phyloP scores from a whole-genome alignment of 2,797 vertebrate species.

The Aplochiton taeniatus region DNA sequence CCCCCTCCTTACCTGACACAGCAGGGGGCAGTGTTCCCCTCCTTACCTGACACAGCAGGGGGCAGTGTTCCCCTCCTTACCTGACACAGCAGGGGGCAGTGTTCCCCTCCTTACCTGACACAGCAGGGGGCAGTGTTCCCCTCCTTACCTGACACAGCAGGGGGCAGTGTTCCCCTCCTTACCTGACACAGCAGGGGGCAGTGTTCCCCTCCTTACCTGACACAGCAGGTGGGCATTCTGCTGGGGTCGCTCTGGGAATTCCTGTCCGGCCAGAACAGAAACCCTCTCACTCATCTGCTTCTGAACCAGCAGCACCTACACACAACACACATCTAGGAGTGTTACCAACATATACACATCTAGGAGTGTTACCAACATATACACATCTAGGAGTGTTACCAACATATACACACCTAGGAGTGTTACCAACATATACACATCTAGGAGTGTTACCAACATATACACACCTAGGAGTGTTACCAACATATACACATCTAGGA shows the following conservation, averaged over 20 bases:
- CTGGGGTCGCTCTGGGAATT: conserved; percentile 88
- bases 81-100: conserved; percentile 84
- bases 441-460: too few relatives aligned
- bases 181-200: conserved; percentile 68
- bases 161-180: conserved; percentile 56
- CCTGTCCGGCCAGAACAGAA: conserved; percentile 82
- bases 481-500: too few relatives aligned
- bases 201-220: conserved; percentile 57
- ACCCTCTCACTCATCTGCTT: conserved; percentile 96
- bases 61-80: conserved; percentile 40
- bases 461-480: too few relatives aligned
- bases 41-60: too few relatives aligned
- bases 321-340: too few relatives aligned
- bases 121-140: background rate
- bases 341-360: too few relatives aligned
- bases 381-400: too few relatives aligned
- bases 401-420: too few relatives aligned
- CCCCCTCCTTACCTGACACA: conserved; percentile 75
- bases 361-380: too few relatives aligned
- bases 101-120: too few relatives aligned
- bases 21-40: conserved; percentile 84
- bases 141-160: conserved; percentile 81
- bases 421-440: too few relatives aligned
- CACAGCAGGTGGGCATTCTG: conserved; percentile 92
- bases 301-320: conserved; percentile 85